Evolutionary conservation across 2,113 vertebrate genomes (phyloP), one percentile per base, ranked within the genome.

Genomic region (Callospermophilus lateralis): DNA sequence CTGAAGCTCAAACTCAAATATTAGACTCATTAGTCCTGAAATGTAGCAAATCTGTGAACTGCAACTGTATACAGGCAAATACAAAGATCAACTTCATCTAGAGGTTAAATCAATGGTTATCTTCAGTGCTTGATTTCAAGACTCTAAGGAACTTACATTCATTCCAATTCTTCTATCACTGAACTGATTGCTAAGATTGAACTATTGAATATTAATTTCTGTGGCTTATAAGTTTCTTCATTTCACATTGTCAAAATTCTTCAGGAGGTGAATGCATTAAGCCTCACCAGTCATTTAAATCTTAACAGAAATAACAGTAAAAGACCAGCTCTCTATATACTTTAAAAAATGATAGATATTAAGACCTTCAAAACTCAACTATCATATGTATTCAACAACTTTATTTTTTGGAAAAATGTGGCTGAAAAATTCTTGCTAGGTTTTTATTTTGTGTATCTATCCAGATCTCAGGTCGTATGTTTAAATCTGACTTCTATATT

Each of bases 181-280:
- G 5, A 30, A 86, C 73, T 81, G 24, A 79, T 72, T 74, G n/a
- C 24, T 74, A 39, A 90, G 32, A 85, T 1, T 55, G 20, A 24
- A 67, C 65, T 87, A 70, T 20, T 80, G 73, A 70, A 74, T 45
- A 79, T 39, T 87, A 32, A 74, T 88, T 80, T 83, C 30, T 48
- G 34, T 78, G 37, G 13, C 28, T 45, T 51, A 61, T 58, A 17
- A 61, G 6, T 92, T 84, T 22, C 20, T 74, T 95, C 8, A 74
- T 4, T 84, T 61, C 11, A 45, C 37, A 86, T 67, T 86, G 53
- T 65, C 93, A 93, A 94, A 91, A 37, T 83, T 81, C 48, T 93
- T 74, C 48, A 68, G 77, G 30, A 79, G 87, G 8, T 79, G 32
- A 88, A 68, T 79, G 28, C 11, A 39, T n/a, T 84, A 61, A 84